Evolutionary conservation across 2,888 invertebrate genomes (phyloP), one percentile per base, ranked within the genome.

Genomic region (Abrostola triplasia): DNA sequence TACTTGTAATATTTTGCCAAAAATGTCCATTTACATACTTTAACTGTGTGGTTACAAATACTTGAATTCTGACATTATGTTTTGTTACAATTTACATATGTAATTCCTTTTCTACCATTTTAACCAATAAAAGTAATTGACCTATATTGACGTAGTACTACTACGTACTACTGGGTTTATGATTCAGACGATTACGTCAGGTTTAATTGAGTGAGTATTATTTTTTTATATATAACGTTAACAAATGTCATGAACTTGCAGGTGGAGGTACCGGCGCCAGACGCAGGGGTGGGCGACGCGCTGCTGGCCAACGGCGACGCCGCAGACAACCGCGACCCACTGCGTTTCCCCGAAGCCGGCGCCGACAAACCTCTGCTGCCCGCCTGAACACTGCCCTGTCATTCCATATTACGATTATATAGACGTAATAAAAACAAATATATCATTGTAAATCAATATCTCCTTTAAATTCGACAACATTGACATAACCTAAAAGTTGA

Each of bases 291-390:
- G 5, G 66, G 77, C 9, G 87, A 86, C 52, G 80, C 84, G 1
- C 72, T 89, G 40, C 73, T 88, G n/a, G 83, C 84, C 6, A 88
- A 89, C 70, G 85, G 81, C 9, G 71, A 63, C 37, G 70, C 81
- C 35, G 58, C 76, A 5, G 69, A 74, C 6, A 52, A 41, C 35
- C 13, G 37, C 1, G 67, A 67, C 50, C 59, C 67, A 42, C 60
- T 42, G 51, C 73, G 75, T 13, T 13, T 47, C 13, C 64, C 76
- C 0, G 76, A 68, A 24, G 60, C 65, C 51, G 59, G 57, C 47
- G 67, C 77, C 0, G 78, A 76, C 40, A 73, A 61, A 5, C 85
- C 84, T 0, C 74, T 86, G 2, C 62, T 85, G 12, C 77, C 80
- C 36, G 58, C 77, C 49, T 81, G 75, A 74, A 73, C 37, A 44